phyloP scores from a whole-genome alignment of 30 jellyfish, hydroid and myxozoan genomes.

The Catostylus mosaicus region DNA sequence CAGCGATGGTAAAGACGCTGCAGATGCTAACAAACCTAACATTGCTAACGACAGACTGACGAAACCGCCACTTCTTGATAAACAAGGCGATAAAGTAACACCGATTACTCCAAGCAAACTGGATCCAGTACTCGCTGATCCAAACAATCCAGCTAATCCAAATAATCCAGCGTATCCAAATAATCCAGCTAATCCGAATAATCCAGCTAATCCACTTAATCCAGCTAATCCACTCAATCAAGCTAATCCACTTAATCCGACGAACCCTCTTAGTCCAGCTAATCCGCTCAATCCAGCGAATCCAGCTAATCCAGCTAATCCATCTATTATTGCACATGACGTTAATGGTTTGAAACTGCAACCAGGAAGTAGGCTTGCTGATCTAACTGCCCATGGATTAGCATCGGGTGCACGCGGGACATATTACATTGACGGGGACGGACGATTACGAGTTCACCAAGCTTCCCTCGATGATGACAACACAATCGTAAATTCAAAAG shows the following conservation, averaged over 20 bases:
- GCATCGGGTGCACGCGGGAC: slow-evolving; percentile 28
- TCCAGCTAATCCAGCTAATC: slow-evolving; percentile 18
- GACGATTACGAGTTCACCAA: slow-evolving; percentile 27
- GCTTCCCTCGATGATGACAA: neutral
- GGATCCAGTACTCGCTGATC: slow-evolving; percentile 32
- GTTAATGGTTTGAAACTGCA: slow-evolving; percentile 8
- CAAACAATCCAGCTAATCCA: slow-evolving; percentile 31
- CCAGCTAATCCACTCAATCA: slow-evolving; percentile 9
- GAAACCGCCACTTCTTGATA: slow-evolving; percentile 30
- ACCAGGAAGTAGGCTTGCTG: neutral
- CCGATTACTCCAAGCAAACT: slow-evolving; percentile 16
- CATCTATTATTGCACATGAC: neutral
- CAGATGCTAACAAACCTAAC: slow-evolving; percentile 32
- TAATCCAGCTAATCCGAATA: slow-evolving; percentile 25
- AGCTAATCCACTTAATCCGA: slow-evolving; percentile 4
- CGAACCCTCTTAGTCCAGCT: neutral
- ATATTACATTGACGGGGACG: slow-evolving; percentile 27
- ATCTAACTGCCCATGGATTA: slow-evolving; percentile 1
- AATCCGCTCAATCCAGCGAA: slow-evolving; percentile 4
- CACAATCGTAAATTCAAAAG: neutral
- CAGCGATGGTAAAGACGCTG: slow-evolving; percentile 21
- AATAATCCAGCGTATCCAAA: slow-evolving; percentile 31
- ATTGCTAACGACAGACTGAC: slow-evolving; percentile 43
- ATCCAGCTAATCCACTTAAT: slow-evolving; percentile 15
- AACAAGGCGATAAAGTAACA: slow-evolving; percentile 50